These are phyloP conservation scores for Eptatretus burgeri DNA, from an alignment of 2,113 vertebrate genomes.

Conservation along the genomic window DNA sequence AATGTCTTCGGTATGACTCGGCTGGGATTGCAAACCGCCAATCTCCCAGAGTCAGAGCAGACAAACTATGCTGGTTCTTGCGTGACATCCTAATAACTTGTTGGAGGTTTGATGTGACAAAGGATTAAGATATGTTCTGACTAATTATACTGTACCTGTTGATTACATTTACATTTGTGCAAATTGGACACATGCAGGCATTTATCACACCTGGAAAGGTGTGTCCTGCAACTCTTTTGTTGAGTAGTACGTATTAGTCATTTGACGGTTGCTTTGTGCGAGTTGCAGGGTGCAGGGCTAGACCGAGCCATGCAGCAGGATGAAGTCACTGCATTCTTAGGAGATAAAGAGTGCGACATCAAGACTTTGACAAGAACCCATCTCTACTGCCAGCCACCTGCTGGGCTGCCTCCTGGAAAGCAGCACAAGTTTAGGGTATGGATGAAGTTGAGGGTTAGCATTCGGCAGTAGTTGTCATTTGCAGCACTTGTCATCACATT, in stretches of 20 bases:
- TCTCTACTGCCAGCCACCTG: conserved; percentile 68
- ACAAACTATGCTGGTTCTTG: too few relatives aligned
- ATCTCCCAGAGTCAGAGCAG: too few relatives aligned
- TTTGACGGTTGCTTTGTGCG: not conserved
- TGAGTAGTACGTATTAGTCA: not conserved
- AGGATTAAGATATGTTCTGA: not conserved
- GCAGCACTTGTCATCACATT: too few relatives aligned
- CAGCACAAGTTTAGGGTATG: not conserved
- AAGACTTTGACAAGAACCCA: conserved; percentile 73
- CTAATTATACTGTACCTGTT: not conserved
- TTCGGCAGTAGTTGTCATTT: too few relatives aligned
- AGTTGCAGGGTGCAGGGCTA: conserved; percentile 50
- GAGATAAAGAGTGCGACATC: conserved; percentile 48
- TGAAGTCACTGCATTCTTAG: conserved; percentile 71
- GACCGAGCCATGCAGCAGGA: conserved; percentile 78
- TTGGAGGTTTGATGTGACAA: too few relatives aligned
- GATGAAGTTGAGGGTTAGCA: not conserved
- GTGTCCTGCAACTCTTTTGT: not conserved
- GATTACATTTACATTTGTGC: not conserved
- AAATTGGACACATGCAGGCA: not conserved
- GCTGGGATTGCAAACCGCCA: too few relatives aligned
- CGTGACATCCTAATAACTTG: too few relatives aligned
- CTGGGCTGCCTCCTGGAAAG: conserved; percentile 18
- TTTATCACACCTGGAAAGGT: not conserved
- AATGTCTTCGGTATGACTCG: too few relatives aligned